Evolutionary conservation across 1,140 invertebrate genomes (phyloP).

Genomic region (Battus philenor): DNA sequence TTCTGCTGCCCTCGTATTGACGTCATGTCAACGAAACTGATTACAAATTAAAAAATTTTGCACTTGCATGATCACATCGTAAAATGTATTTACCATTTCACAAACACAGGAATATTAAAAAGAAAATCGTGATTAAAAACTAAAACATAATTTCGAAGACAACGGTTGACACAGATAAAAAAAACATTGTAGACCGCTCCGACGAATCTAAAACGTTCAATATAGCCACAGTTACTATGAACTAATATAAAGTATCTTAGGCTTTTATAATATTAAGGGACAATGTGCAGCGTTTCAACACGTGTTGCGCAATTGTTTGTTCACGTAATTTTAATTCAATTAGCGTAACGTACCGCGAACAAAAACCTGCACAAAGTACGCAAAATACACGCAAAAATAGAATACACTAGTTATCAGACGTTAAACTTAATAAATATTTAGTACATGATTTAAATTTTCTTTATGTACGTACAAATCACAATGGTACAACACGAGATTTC

Average conservation of each 20-base stretch:
- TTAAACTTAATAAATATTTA: constrained; percentile 7
- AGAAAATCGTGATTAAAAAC: constrained; percentile 31
- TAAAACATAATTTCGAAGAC: constrained; percentile 17
- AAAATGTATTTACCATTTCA: constrained; percentile 73
- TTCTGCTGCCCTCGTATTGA: constrained; percentile 63
- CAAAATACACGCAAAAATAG: not conserved
- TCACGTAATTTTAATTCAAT: no score
- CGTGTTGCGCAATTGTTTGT: no score
- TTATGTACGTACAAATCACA: not conserved
- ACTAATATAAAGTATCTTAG: constrained; percentile 13
- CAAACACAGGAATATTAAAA: constrained; percentile 69
- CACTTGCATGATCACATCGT: constrained; percentile 74
- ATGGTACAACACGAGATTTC: constrained; percentile 10
- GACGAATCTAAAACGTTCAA: not conserved
- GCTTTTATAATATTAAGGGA: constrained; percentile 2
- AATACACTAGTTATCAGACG: constrained; percentile 8
- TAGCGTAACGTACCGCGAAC: no score
- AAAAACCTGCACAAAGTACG: constrained; percentile 8
- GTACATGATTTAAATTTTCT: constrained; percentile 6
- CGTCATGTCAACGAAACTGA: constrained; percentile 57
- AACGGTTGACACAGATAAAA: constrained; percentile 1
- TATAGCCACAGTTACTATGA: constrained; percentile 11
- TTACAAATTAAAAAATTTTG: constrained; percentile 67
- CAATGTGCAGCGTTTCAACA: constrained; percentile 6
- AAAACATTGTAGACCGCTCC: not conserved